Evolutionary conservation across 2,113 vertebrate species (phyloP).

Genomic region (Athene noctua): DNA sequence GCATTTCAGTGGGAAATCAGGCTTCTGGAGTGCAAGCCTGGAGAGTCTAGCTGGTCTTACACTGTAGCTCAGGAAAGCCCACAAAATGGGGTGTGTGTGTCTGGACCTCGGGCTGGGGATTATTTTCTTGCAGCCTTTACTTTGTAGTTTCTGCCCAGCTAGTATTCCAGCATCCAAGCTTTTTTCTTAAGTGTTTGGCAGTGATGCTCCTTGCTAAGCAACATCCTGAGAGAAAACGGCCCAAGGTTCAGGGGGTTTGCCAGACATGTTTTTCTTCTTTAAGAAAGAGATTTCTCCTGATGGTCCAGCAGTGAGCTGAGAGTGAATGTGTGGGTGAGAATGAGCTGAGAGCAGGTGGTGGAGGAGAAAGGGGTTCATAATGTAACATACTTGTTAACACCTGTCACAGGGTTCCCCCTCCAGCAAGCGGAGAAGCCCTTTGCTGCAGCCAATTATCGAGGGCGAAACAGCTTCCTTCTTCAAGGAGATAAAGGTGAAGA

Average conservation of each 20-base stretch:
- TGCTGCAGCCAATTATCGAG: constrained; percentile 99
- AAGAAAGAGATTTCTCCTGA: neutral
- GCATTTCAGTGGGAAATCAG: neutral
- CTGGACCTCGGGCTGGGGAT: neutral
- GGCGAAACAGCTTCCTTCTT: constrained; percentile 98
- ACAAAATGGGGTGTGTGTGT: no score
- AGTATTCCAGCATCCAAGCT: neutral
- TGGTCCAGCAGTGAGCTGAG: neutral
- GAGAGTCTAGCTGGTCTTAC: neutral
- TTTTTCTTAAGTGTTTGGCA: neutral
- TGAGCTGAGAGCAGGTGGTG: constrained; percentile 42
- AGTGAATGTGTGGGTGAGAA: constrained; percentile 48
- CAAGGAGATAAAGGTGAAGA: constrained; percentile 96
- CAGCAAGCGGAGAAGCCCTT: constrained; percentile 97
- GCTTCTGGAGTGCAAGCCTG: neutral
- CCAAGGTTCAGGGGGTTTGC: neutral
- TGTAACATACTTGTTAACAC: constrained; percentile 83
- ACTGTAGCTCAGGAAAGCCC: neutral
- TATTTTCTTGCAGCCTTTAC: neutral
- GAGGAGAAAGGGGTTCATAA: constrained; percentile 37
- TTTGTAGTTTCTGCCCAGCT: neutral
- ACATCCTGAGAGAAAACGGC: neutral
- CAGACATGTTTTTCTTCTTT: neutral
- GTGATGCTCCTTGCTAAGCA: neutral
- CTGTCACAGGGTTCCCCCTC: constrained; percentile 95